Evolutionary conservation across 37 sponge, comb jelly and placozoan genomes (phyloP).

Genomic region (Dysidea cf. avara): DNA sequence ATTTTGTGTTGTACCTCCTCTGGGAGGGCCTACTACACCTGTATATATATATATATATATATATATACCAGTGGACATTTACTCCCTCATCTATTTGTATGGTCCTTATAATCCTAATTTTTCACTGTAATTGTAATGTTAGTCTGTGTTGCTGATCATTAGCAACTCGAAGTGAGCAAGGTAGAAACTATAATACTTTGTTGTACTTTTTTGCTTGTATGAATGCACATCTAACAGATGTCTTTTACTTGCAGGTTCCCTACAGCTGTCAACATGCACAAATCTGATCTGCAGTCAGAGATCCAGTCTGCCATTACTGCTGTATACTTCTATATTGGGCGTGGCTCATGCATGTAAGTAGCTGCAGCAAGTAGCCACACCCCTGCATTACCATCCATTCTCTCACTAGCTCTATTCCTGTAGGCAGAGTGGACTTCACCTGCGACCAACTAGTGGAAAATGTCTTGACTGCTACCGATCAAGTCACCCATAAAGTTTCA

Average conservation of each 20-base stretch:
- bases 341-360: slow-evolving; percentile 72
- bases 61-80: too few species aligned
- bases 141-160: too few species aligned
- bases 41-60: too few species aligned
- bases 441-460: slow-evolving; percentile 40
- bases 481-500: slow-evolving; percentile 31
- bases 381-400: neutral
- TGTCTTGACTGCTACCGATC: slow-evolving; percentile 18
- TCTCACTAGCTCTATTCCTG: slow-evolving; percentile 53
- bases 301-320: slow-evolving; percentile 45
- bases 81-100: too few species aligned
- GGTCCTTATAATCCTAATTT: too few species aligned
- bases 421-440: slow-evolving; percentile 46
- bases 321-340: slow-evolving; percentile 61
- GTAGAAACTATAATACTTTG: too few species aligned
- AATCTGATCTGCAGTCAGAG: slow-evolving; percentile 55
- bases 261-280: slow-evolving; percentile 65
- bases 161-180: too few species aligned
- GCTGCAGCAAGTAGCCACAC: neutral
- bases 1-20: too few species aligned
- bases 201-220: too few species aligned
- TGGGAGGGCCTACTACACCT: too few species aligned
- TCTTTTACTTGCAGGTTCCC: slow-evolving; percentile 49
- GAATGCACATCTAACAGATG: neutral
- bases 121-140: too few species aligned